These are phyloP conservation scores for Podiceps cristatus DNA, from an alignment of 2,113 vertebrate genomes.

Conservation along the genomic window DNA sequence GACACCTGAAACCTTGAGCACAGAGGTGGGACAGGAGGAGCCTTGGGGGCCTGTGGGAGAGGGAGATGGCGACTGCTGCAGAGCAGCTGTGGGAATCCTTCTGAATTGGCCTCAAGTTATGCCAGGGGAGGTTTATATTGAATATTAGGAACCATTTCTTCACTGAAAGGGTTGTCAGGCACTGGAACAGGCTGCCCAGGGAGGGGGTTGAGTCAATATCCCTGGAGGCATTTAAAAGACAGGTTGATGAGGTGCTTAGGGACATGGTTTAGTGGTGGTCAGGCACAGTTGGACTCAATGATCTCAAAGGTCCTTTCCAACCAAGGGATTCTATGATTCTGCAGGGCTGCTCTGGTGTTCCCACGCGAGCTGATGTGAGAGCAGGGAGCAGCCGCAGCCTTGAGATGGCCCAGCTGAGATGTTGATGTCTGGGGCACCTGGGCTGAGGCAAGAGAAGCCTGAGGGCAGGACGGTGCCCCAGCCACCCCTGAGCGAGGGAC, in stretches of 20 bases:
- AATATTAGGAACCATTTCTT: too few species aligned
- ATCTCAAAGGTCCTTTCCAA: too few species aligned
- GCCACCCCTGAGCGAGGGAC: background rate
- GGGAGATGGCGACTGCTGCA: background rate
- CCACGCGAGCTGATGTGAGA: fast-evolving
- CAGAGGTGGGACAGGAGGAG: background rate
- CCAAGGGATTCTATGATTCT: background rate
- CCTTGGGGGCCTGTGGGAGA: background rate
- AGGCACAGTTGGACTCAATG: too few species aligned
- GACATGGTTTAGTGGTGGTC: too few species aligned
- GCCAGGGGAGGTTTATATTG: too few species aligned
- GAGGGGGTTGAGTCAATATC: too few species aligned
- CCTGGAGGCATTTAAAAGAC: too few species aligned
- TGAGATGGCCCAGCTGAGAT: background rate
- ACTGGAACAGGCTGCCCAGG: too few species aligned
- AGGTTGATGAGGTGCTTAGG: too few species aligned
- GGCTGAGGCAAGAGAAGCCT: background rate
- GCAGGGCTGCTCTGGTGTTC: fast-evolving
- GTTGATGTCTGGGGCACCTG: background rate
- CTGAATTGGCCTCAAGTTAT: background rate
- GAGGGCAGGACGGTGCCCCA: background rate
- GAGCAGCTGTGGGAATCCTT: background rate
- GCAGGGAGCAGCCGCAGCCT: background rate
- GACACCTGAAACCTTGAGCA: background rate
- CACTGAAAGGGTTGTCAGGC: too few species aligned